These are phyloP conservation scores for Acestrorhynchus altus DNA, from an alignment of 2,797 vertebrate genomes.

Conservation along the genomic window DNA sequence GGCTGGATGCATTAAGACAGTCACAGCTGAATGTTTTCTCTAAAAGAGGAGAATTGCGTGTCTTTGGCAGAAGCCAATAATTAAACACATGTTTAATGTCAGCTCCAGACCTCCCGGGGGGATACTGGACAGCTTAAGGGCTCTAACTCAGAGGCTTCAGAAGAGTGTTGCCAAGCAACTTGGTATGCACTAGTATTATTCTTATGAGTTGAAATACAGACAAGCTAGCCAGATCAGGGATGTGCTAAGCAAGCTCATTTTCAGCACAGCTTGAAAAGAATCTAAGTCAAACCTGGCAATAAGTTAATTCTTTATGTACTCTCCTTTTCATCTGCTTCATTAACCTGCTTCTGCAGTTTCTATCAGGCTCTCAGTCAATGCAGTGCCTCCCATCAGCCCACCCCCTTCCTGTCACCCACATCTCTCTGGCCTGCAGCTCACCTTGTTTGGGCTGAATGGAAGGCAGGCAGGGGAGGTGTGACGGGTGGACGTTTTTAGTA, in stretches of 20 bases:
- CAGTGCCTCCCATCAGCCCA: background rate
- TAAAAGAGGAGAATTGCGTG: constrained; percentile 26
- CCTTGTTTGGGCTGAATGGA: background rate
- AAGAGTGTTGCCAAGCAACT: constrained; percentile 54
- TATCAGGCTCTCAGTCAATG: background rate
- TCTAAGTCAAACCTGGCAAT: background rate
- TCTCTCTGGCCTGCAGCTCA: background rate
- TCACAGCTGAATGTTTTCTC: constrained; percentile 28
- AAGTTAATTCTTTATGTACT: background rate
- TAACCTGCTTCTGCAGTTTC: background rate
- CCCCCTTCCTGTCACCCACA: constrained; percentile 3
- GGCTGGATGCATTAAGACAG: background rate
- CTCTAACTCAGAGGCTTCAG: constrained; percentile 25
- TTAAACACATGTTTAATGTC: constrained; percentile 54
- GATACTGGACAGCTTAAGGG: constrained; percentile 35
- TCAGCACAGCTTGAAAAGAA: background rate
- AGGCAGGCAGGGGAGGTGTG: background rate
- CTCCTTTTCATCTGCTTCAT: background rate
- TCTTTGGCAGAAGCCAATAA: constrained; percentile 47
- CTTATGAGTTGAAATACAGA: constrained; percentile 15
- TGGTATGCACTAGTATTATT: constrained; percentile 33
- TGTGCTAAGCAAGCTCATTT: constrained; percentile 14
- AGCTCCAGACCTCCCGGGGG: constrained; percentile 34
- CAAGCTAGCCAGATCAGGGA: background rate
- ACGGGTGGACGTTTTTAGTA: constrained; percentile 28